Percentiles rank a stretch among this genome's conserved stretches.
Conservation (phyloP, 1,140 invertebrate genomes). For the Dinoponera quadriceps region DNA sequence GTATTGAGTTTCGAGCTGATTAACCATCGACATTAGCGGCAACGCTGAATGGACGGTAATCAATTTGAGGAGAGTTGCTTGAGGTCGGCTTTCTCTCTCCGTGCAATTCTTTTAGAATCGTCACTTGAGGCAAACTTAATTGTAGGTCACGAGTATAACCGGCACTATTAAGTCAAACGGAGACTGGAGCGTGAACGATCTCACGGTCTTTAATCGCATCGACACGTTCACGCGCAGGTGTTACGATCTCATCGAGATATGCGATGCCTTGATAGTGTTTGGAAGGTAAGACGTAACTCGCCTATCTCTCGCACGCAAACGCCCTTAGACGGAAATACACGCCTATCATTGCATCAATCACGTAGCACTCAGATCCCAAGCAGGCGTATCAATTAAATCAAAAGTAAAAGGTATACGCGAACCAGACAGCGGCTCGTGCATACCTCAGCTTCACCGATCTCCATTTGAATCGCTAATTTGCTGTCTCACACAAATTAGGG, state of each 20-base stretch:
- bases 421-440: too few relatives aligned
- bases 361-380: too few relatives aligned
- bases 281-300: conserved; percentile 85
- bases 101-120: not conserved
- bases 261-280: conserved; percentile 90
- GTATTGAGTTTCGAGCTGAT: not conserved
- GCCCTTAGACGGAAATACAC: too few relatives aligned
- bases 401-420: too few relatives aligned
- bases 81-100: not conserved
- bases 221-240: conserved; percentile 94
- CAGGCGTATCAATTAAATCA: too few relatives aligned
- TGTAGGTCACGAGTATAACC: conserved; percentile 40
- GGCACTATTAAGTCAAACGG: conserved; percentile 54
- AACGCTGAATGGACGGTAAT: not conserved
- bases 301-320: too few relatives aligned
- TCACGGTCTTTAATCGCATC: conserved; percentile 93
- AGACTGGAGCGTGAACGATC: conserved; percentile 90
- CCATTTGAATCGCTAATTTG: too few relatives aligned
- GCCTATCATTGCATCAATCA: too few relatives aligned
- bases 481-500: too few relatives aligned
- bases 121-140: not conserved
- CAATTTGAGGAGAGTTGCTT: conserved; percentile 1
- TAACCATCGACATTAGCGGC: not conserved
- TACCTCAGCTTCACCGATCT: too few relatives aligned
- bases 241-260: conserved; percentile 94